Evolutionary conservation across 2,797 vertebrate genomes (phyloP).

Genomic region (Eutrigla gurnardus): DNA sequence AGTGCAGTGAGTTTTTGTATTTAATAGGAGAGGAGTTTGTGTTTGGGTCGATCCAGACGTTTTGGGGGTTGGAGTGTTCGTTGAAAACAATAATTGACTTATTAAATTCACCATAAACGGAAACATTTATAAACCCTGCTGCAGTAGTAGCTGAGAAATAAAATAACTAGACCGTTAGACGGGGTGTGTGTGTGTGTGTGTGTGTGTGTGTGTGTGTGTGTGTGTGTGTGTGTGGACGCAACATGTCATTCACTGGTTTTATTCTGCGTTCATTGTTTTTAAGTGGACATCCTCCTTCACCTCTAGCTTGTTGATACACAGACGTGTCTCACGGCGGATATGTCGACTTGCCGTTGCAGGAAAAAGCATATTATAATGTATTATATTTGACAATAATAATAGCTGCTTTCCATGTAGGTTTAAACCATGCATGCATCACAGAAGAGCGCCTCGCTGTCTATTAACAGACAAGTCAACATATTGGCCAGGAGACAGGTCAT

Average conservation of each 20-base stretch:
- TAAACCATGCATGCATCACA: neutral
- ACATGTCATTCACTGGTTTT: neutral
- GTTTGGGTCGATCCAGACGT: neutral
- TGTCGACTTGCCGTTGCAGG: constrained; percentile 31
- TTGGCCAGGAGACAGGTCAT: neutral
- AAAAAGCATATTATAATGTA: neutral
- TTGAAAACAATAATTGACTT: neutral
- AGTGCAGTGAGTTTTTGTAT: too few species aligned
- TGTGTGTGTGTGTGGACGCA: neutral
- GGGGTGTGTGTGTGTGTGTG: neutral
- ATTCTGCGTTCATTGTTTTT: constrained; percentile 26
- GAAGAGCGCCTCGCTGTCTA: neutral
- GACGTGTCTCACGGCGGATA: constrained; percentile 15
- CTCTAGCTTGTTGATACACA: neutral
- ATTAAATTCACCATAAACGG: neutral
- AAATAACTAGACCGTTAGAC: neutral
- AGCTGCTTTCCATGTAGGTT: neutral
- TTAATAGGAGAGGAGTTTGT: neutral
- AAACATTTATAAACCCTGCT: neutral
- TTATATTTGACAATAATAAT: neutral
- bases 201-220: neutral
- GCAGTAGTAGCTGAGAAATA: neutral
- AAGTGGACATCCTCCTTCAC: constrained; percentile 73
- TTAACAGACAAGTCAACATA: constrained; percentile 5
- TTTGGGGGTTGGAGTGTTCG: neutral